Percentiles rank a stretch among this genome's conserved stretches.
phyloP scores from a whole-genome alignment of 2,113 vertebrate species.

The Pheucticus melanocephalus region DNA sequence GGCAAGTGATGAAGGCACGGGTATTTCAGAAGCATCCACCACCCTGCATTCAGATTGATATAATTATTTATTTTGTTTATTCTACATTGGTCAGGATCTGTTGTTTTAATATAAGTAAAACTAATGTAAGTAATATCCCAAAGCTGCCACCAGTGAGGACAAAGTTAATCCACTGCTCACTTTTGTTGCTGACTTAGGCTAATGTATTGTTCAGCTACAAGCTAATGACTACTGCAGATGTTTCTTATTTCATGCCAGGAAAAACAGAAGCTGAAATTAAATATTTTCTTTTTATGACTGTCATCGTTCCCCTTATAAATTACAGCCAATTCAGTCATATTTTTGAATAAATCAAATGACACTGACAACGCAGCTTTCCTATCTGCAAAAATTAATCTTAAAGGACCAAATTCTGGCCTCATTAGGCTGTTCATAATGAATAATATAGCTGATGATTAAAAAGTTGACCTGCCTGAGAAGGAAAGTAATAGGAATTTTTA shows the following conservation, averaged over 20 bases:
- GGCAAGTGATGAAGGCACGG: background rate
- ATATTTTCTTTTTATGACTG: constrained; percentile 60
- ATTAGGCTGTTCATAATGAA: constrained; percentile 36
- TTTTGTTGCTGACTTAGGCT: constrained; percentile 21
- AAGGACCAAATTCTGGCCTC: constrained; percentile 49
- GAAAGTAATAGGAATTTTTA: constrained; percentile 8
- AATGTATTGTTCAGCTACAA: background rate
- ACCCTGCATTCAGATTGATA: background rate
- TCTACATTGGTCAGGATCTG: background rate
- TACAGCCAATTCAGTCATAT: constrained; percentile 36
- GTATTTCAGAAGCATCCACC: background rate
- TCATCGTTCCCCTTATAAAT: constrained; percentile 52
- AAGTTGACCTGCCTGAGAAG: constrained; percentile 15
- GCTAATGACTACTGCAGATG: constrained; percentile 56
- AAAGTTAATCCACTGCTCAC: constrained; percentile 1
- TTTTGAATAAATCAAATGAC: constrained; percentile 62
- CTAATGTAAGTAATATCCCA: background rate
- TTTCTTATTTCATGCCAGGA: constrained; percentile 55
- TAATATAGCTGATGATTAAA: constrained; percentile 13
- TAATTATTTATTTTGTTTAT: background rate
- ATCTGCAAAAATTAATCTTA: constrained; percentile 49
- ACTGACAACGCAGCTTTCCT: constrained; percentile 56
- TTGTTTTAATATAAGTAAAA: background rate
- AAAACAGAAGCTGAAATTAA: constrained; percentile 65
- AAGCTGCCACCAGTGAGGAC: background rate